phyloP scores from a whole-genome alignment of 2,113 vertebrate species.

The Aspidoscelis tigris region DNA sequence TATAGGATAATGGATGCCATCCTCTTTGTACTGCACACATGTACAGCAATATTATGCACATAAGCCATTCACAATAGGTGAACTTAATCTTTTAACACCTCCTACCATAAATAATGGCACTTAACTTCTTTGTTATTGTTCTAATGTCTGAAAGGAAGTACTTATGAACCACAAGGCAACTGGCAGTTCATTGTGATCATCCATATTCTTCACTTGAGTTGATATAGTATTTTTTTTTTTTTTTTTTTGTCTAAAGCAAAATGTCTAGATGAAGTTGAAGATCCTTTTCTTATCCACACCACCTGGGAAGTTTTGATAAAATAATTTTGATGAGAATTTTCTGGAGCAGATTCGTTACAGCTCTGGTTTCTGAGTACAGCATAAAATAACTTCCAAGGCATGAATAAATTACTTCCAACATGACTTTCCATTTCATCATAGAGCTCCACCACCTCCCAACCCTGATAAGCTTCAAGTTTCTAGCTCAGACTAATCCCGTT shows the following conservation, averaged over 20 bases:
- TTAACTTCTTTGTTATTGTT: background rate
- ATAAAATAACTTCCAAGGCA: constrained; percentile 27
- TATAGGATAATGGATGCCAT: too few species aligned
- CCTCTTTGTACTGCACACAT: too few species aligned
- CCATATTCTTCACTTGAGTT: too few species aligned
- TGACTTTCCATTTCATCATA: constrained; percentile 51
- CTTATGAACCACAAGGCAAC: background rate
- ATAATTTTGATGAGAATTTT: background rate
- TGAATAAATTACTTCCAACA: constrained; percentile 55
- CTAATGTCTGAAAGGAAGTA: background rate
- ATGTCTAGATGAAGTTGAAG: background rate
- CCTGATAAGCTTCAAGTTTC: constrained; percentile 58
- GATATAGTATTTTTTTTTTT: background rate
- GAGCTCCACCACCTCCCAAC: constrained; percentile 28
- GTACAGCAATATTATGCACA: background rate
- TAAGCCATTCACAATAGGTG: background rate
- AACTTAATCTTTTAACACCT: background rate
- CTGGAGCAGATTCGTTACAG: background rate
- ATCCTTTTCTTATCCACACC: background rate
- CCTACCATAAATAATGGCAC: background rate
- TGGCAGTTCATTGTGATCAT: background rate
- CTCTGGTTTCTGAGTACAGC: constrained; percentile 14
- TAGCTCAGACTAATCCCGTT: constrained; percentile 56
- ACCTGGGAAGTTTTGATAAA: background rate
- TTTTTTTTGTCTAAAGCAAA: background rate